Conservation (phyloP, 2,113 vertebrate species). For the Taxidea taxus region DNA sequence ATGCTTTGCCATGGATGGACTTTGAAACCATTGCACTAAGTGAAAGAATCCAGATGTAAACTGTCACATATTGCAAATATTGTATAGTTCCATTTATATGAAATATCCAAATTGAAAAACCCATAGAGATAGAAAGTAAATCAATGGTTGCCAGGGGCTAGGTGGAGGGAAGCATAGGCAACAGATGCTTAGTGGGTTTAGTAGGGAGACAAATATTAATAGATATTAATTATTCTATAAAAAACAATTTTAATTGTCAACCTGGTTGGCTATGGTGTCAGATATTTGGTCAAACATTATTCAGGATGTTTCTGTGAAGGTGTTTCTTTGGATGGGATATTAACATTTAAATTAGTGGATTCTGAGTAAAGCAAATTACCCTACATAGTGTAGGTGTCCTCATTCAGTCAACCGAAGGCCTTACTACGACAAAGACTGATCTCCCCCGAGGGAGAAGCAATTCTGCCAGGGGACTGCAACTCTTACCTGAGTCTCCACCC, state of each 20-base stretch:
- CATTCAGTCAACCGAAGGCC: not conserved
- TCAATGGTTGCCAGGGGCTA: not conserved
- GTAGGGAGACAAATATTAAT: not conserved
- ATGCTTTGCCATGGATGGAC: not conserved
- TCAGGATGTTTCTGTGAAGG: not conserved
- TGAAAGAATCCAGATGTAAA: not conserved
- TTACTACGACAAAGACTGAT: not conserved
- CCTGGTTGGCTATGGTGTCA: not conserved
- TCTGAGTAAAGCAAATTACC: not conserved
- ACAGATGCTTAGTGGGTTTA: not conserved
- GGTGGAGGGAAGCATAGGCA: not conserved
- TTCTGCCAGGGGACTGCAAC: not conserved
- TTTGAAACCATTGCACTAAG: not conserved
- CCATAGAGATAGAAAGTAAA: not conserved
- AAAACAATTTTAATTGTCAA: not conserved
- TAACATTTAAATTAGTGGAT: not conserved
- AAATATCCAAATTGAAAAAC: not conserved
- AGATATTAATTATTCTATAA: not conserved
- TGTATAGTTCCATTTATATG: not conserved
- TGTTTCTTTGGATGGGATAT: not conserved
- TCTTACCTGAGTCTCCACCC: not conserved
- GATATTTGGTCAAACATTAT: not conserved
- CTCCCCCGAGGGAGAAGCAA: not conserved
- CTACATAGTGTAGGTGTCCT: not conserved
- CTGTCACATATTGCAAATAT: not conserved